Evolutionary conservation across 2,888 invertebrate species (phyloP).

Genomic region (Fabriciana adippe): DNA sequence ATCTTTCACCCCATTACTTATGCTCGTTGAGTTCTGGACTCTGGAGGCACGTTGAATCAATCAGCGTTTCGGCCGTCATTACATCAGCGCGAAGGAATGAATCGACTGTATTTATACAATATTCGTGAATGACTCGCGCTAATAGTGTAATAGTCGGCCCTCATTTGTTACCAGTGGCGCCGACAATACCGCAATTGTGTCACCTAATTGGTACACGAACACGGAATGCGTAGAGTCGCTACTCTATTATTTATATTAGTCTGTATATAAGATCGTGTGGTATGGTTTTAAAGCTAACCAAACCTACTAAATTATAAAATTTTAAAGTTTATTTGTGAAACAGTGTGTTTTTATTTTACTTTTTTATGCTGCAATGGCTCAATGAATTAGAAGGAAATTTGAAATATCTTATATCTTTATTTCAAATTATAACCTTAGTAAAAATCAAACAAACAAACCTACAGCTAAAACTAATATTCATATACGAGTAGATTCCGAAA

Average conservation of each 20-base stretch:
- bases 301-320: no score
- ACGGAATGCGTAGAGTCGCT: neutral
- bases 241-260: neutral
- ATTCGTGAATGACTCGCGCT: no score
- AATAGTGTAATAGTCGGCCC: neutral
- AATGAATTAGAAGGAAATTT: no score
- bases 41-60: neutral
- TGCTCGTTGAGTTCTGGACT: neutral
- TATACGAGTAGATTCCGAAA: no score
- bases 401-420: no score
- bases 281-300: no score
- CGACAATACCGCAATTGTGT: conserved; percentile 11
- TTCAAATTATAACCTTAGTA: no score
- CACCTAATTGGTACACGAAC: conserved; percentile 9
- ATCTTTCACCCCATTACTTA: neutral
- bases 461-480: no score
- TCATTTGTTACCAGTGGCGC: neutral
- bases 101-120: neutral
- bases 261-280: neutral
- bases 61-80: neutral
- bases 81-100: conserved; percentile 7
- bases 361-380: no score
- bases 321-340: no score
- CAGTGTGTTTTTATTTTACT: no score
- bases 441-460: no score